Base-by-base conservation (phyloP, 2,888 invertebrate species). In the Mimas tiliae region DNA sequence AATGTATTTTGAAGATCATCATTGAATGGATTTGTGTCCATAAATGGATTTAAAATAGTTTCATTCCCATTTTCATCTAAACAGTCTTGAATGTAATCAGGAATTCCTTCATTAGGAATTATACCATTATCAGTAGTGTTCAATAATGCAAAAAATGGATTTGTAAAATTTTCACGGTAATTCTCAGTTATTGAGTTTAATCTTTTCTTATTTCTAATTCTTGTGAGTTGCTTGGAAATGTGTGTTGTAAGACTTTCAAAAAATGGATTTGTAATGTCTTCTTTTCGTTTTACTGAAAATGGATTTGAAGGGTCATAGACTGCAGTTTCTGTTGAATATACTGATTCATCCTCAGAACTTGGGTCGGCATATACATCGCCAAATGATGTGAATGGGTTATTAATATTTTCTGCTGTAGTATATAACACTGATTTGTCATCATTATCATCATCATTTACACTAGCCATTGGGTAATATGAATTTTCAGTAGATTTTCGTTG, bases 11-110 rank as follows among this genome's bases (percentile, higher is more conserved):
- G 38, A 33, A 34, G n/a, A 3, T 27, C 9, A n/a, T 16, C 42
- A 19, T 6, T 42, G 19, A 58, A 58, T 16, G 58, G 58, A 58
- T 58, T 58, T 19, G 58, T 58, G 9, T 42, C 58, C 6, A 1
- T 19, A 19, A 19, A 12, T 6, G 58, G 58, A 12, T 38, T 58
- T 6, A 12, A 42, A 42, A 21, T 16, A 19, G 3, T 12, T 16
- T 58, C 19, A 19, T 58, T 38, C 2, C 11, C 1, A 11, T 38
- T 58, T 58, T n/a, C 34, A 11, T 16, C 19, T 16, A 12, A 42
- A 12, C 19, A 4, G 19, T 58, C 21, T 19, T 11, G 19, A 19
- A 42, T 16, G 16, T 58, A 8, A 8, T 58, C 19, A 19, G 19
- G 11, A 9, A 34, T 55, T 16, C n/a, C 34, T 55, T 58, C 42